Conservation (phyloP, 2,888 invertebrate genomes). For the Clitarchus hookeri region DNA sequence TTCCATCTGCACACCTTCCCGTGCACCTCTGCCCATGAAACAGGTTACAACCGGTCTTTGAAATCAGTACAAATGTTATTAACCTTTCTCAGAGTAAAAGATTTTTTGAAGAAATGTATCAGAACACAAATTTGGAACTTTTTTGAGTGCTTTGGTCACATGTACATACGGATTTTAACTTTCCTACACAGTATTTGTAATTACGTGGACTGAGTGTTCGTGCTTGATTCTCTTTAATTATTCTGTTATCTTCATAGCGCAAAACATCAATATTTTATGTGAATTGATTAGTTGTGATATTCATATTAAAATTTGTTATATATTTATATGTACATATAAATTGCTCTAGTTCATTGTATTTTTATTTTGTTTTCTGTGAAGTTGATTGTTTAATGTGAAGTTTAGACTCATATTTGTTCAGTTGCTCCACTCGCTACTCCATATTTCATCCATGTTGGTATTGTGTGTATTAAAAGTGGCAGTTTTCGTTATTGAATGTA, state of each 20-base stretch:
- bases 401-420: background rate
- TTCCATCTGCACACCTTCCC: too few species aligned
- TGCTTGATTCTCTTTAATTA: background rate
- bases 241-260: background rate
- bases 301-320: background rate
- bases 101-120: background rate
- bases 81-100: background rate
- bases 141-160: conserved; percentile 14
- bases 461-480: background rate
- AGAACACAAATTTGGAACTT: background rate
- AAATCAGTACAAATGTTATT: background rate
- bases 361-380: background rate
- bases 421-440: too few species aligned
- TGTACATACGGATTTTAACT: background rate
- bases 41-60: background rate
- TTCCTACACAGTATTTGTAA: background rate
- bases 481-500: background rate
- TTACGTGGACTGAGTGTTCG: background rate
- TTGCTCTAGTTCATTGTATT: background rate
- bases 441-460: too few species aligned
- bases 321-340: background rate
- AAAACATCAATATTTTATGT: background rate
- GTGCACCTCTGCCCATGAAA: background rate
- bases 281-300: background rate
- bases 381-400: background rate